phyloP scores from a whole-genome alignment of 2,797 vertebrate genomes.

The Amphiprion clarkii region DNA sequence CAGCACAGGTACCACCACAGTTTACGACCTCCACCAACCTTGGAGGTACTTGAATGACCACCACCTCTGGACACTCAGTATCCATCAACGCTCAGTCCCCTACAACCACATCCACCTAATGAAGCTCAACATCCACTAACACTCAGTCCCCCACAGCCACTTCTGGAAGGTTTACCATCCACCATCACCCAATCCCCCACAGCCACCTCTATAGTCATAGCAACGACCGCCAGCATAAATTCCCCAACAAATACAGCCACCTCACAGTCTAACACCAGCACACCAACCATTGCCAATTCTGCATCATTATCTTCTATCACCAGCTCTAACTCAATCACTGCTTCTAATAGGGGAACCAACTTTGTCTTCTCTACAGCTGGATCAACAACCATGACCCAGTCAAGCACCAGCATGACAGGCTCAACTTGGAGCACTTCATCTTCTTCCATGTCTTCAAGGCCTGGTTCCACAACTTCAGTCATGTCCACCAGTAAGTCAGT shows the following conservation, averaged over 20 bases:
- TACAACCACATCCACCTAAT: not conserved
- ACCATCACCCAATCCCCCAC: not conserved
- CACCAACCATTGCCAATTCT: not conserved
- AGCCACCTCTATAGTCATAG: not conserved
- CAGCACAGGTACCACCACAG: not conserved
- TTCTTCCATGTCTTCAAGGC: conserved; percentile 1
- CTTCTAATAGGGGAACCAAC: not conserved
- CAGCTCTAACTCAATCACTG: not conserved
- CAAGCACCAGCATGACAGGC: not conserved
- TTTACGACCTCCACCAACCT: not conserved
- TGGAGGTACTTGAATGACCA: not conserved
- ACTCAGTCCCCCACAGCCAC: not conserved
- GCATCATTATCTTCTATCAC: not conserved
- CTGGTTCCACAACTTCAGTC: not conserved
- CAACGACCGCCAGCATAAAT: not conserved
- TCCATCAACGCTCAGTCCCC: not conserved
- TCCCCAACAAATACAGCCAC: not conserved
- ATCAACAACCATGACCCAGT: conserved; percentile 4
- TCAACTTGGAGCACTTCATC: not conserved
- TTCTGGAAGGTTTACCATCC: not conserved
- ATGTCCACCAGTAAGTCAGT: conserved; percentile 10
- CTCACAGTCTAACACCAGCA: not conserved
- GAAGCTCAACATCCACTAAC: not conserved
- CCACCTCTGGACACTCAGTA: not conserved
- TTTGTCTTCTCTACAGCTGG: conserved; percentile 16